These are phyloP conservation scores for Agrotis exclamationis DNA, from an alignment of 2,888 invertebrate genomes.

Conservation along the genomic window DNA sequence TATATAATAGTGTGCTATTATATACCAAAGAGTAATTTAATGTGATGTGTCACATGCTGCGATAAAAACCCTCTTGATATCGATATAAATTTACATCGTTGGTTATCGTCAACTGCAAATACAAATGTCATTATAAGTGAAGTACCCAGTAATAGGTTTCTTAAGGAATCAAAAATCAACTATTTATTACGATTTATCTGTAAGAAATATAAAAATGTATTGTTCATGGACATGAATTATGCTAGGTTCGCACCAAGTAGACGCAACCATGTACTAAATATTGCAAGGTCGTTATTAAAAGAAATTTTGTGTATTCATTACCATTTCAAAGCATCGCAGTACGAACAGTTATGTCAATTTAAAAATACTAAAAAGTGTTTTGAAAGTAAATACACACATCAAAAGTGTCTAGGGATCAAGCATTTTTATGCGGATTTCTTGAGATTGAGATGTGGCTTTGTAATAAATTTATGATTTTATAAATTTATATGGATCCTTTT, in stretches of 20 bases:
- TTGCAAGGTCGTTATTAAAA: neutral
- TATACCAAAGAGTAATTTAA: too few relatives aligned
- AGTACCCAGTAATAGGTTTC: constrained; percentile 10
- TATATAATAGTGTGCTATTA: too few relatives aligned
- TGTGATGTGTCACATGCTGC: too few relatives aligned
- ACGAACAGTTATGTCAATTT: too few relatives aligned
- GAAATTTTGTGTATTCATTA: constrained; percentile 8
- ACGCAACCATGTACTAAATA: constrained; percentile 10
- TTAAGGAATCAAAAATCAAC: constrained; percentile 9
- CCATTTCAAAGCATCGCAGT: too few relatives aligned
- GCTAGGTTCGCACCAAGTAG: constrained; percentile 6
- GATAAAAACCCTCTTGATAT: constrained; percentile 8
- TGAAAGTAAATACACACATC: too few relatives aligned
- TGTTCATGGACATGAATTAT: constrained; percentile 11
- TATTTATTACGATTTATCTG: constrained; percentile 7
- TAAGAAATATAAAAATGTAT: constrained; percentile 15
- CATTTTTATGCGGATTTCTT: too few relatives aligned
- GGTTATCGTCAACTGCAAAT: constrained; percentile 10
- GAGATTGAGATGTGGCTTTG: too few relatives aligned
- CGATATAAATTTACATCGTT: constrained; percentile 12
- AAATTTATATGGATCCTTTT: too few relatives aligned
- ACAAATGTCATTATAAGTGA: constrained; percentile 1
- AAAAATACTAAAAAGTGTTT: too few relatives aligned
- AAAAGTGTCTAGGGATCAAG: too few relatives aligned
- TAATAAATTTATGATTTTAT: too few relatives aligned